Percentiles rank a stretch among this genome's conserved stretches.
phyloP scores from a whole-genome alignment of 2,888 invertebrate species.

The Lithodes maja region DNA sequence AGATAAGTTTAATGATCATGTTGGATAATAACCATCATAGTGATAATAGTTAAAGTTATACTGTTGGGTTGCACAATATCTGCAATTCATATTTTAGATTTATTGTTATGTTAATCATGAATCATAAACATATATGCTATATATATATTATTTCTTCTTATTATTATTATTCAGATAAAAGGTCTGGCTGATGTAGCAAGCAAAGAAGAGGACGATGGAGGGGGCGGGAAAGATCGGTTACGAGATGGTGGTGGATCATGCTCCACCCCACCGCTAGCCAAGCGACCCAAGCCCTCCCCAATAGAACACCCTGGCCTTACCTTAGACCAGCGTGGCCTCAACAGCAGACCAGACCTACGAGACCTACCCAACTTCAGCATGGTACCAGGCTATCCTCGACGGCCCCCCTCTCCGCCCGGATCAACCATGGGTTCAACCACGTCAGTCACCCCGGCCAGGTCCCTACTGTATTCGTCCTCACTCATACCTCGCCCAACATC shows the following conservation, averaged over 20 bases:
- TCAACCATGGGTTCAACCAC: constrained; percentile 39
- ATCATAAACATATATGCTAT: too few relatives aligned
- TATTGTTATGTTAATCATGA: too few relatives aligned
- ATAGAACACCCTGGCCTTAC: constrained; percentile 32
- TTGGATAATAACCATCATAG: too few relatives aligned
- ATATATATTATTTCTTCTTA: background rate
- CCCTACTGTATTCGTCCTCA: constrained; percentile 64
- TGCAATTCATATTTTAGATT: too few relatives aligned
- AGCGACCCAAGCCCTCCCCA: constrained; percentile 64
- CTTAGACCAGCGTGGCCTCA: constrained; percentile 33
- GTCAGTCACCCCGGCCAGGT: constrained; percentile 48
- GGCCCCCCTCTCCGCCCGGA: constrained; percentile 54
- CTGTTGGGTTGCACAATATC: too few relatives aligned
- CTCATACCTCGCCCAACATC: constrained; percentile 61
- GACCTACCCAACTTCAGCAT: constrained; percentile 57
- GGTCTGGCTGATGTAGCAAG: constrained; percentile 69
- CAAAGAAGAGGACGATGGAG: constrained; percentile 64
- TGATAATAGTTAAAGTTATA: too few relatives aligned
- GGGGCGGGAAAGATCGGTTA: constrained; percentile 54
- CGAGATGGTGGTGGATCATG: constrained; percentile 47
- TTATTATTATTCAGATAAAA: constrained; percentile 52
- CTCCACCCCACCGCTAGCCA: constrained; percentile 55
- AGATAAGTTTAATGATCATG: too few relatives aligned
- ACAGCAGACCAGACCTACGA: constrained; percentile 45
- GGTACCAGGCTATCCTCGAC: constrained; percentile 53